Base-by-base conservation (phyloP, 1,140 invertebrate species). In the Paraescarpia echinospica region DNA sequence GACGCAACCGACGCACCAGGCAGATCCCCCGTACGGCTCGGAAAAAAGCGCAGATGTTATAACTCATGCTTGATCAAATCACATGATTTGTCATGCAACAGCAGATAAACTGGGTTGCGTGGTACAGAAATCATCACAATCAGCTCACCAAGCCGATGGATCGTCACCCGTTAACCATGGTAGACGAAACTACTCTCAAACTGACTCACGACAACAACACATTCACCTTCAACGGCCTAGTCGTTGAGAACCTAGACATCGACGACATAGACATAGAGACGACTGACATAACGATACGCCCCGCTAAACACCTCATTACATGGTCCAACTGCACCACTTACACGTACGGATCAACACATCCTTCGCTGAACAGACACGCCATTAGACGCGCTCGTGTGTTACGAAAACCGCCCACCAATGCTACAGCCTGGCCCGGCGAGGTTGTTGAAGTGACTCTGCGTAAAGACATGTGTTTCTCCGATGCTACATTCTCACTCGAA, bases 391-490 rank as follows among this genome's bases (percentile, higher is more conserved):
- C 22, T 2, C 33, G n/a, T 88, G 12, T 90, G 34, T 34, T 33
- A 34, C 77, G 92, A 2, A n/a, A 33, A 9, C 92, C 31, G 5
- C 34, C 89, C 34, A 41, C 92, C 22, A 1, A 77, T 18, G 34
- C 88, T 22, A 93, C 91, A 0, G 12, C 93, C 34, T 94, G 93
- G 94, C 92, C 93, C 41, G 94, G 93, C 18, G 93, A 93, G 12
- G 94, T 92, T 88, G 34, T 94, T 34, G 93, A 94, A 48, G 35
- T 94, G 18, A 41, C 34, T 33, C n/a, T 94, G n/a, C 93, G 93
- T 27, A 1, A 35, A 4, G 92, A 93, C 31, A 33, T 93, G 8
- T 51, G 48, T 18, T 5, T n/a, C 0, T 2, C 35, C 31, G 93
- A 93, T 59, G 89, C 90, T 31, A 89, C 41, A 33, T 88, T 93